Evolutionary conservation across 2,113 vertebrate species (phyloP).

Genomic region (Myanophis thanlyinensis): DNA sequence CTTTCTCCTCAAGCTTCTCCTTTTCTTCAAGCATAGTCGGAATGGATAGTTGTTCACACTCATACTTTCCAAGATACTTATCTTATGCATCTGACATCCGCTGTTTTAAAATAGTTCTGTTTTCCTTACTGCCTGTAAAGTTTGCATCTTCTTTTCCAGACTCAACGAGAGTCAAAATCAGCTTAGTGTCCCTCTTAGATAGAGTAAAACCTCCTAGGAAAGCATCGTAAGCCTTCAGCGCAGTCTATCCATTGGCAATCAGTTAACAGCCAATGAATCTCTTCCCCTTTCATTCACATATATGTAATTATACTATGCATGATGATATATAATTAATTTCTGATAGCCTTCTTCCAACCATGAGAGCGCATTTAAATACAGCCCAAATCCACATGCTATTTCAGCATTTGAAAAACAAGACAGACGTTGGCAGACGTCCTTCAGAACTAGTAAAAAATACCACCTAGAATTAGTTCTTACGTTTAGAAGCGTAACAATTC

Average conservation of each 20-base stretch:
- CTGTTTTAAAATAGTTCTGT: neutral
- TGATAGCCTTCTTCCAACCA: neutral
- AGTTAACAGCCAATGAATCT: neutral
- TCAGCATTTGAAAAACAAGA: accelerated
- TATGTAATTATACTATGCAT: no score
- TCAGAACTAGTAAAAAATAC: neutral
- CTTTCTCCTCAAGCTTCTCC: neutral
- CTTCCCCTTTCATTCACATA: neutral
- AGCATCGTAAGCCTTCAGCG: neutral
- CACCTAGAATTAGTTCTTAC: slow-evolving; percentile 36
- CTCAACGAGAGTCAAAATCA: accelerated
- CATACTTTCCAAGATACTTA: neutral
- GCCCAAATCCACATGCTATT: neutral
- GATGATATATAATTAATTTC: neutral
- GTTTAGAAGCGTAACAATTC: slow-evolving; percentile 22
- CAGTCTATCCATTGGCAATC: slow-evolving; percentile 9
- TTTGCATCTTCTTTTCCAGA: slow-evolving; percentile 32
- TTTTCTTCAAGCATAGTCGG: neutral
- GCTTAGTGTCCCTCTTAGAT: neutral
- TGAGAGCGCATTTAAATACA: neutral
- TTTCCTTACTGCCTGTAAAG: slow-evolving; percentile 44
- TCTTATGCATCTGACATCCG: neutral
- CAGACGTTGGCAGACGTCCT: neutral
- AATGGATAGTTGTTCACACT: neutral
- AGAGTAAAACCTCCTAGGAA: neutral